These are phyloP conservation scores for Etheostoma perlongum DNA, from an alignment of 2,797 vertebrate genomes.

Conservation along the genomic window DNA sequence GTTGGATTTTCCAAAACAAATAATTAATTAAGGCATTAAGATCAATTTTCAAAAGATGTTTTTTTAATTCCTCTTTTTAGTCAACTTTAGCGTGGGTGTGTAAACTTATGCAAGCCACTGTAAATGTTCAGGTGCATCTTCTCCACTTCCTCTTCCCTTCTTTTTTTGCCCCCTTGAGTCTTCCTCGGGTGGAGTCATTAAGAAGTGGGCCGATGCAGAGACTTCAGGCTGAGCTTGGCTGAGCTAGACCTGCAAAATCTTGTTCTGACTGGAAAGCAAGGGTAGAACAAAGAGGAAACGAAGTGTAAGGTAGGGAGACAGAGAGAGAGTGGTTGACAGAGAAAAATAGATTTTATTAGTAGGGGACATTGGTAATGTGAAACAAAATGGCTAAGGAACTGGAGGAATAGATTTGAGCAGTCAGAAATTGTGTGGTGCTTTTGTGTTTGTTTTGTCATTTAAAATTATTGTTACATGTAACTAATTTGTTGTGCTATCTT, in stretches of 20 bases:
- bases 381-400: constrained; percentile 1
- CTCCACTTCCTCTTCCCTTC: constrained; percentile 26
- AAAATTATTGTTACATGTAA: too few relatives aligned
- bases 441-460: background rate
- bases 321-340: background rate
- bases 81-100: too few relatives aligned
- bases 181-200: constrained; percentile 61
- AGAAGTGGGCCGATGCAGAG: constrained; percentile 55
- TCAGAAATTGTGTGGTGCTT: background rate
- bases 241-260: constrained; percentile 24
- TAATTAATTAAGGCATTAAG: too few relatives aligned
- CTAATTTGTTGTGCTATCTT: too few relatives aligned
- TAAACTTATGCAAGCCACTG: too few relatives aligned
- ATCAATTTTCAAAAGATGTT: too few relatives aligned
- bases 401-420: constrained; percentile 14
- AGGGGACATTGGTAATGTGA: constrained; percentile 20
- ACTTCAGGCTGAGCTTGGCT: constrained; percentile 43
- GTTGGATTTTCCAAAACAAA: too few relatives aligned
- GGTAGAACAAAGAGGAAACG: constrained; percentile 20
- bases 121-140: constrained; percentile 14
- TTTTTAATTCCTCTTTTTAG: too few relatives aligned
- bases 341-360: constrained; percentile 20
- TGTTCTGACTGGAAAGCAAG: constrained; percentile 37
- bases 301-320: constrained; percentile 11
- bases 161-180: constrained; percentile 33